Percentiles rank a stretch among this genome's conserved stretches.
phyloP scores from a whole-genome alignment of 2,888 invertebrate species.

The Agonopterix alstromeriana region DNA sequence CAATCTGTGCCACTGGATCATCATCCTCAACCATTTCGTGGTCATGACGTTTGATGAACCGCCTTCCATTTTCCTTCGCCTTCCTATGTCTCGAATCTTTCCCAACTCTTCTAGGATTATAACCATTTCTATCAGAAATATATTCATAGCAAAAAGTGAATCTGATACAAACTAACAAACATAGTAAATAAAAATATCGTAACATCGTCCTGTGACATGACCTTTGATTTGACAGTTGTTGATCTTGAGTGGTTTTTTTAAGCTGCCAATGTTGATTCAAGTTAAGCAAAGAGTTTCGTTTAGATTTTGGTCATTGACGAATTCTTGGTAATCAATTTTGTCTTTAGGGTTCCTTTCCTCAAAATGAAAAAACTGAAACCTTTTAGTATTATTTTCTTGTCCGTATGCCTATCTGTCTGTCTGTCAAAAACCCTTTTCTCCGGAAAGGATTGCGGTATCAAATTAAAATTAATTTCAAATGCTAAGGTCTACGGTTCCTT shows the following conservation, averaged over 20 bases:
- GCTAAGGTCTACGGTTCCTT: too few species aligned
- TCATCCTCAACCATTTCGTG: constrained; percentile 17
- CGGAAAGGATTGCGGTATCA: too few species aligned
- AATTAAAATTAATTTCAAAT: too few species aligned
- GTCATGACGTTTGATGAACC: constrained; percentile 7
- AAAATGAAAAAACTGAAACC: too few species aligned
- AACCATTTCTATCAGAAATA: constrained; percentile 12
- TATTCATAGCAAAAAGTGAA: constrained; percentile 26
- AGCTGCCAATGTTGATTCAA: neutral
- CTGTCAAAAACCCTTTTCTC: too few species aligned
- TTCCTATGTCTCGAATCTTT: neutral
- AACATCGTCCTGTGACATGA: constrained; percentile 27
- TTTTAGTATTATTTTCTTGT: too few species aligned
- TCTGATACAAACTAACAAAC: constrained; percentile 25
- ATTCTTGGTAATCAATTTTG: too few species aligned
- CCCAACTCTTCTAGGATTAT: neutral
- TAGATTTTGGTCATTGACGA: too few species aligned
- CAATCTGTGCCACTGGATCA: constrained; percentile 32
- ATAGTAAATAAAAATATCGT: constrained; percentile 26
- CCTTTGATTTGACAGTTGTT: neutral
- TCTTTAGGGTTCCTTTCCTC: too few species aligned
- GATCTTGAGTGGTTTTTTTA: neutral
- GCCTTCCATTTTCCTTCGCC: neutral
- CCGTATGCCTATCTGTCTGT: too few species aligned
- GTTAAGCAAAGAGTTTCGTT: too few species aligned